Base-by-base conservation (phyloP, 2,888 invertebrate species). In the Leptogaster cylindrica region DNA sequence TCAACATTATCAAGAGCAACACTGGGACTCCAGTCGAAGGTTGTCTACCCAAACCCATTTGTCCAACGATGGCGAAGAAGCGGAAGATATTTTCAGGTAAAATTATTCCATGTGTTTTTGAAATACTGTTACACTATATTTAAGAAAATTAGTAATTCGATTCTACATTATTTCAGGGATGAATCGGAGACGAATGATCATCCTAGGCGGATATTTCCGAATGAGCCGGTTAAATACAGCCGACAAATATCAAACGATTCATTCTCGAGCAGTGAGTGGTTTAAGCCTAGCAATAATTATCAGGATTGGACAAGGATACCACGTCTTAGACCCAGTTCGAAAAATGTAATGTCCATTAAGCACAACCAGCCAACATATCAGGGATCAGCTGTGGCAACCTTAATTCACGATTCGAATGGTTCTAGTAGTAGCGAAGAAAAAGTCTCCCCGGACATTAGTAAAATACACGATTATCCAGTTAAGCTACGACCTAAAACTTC, bases 331-430 rank as follows among this genome's bases (percentile, higher is more conserved):
- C 81, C 81, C 6, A 79, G 79, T 64, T 80, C 79, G 0, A 80
- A 80, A 58, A 80, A 79, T 73, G 75, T 80, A 6, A 78, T 80
- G 74, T 79, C 78, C n/a, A 80, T 79, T 41, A 80, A 80, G 28
- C 65, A 67, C 31, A 79, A 79, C 31, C 65, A 67, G 27, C 63
- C 52, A 33, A 74, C 77, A 7, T 76, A 76, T n/a, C 74, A 77
- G 66, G 75, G 75, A 10, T 80, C 80, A 1, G 79, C 79, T 1
- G 74, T 81, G 14, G 78, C 79, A n/a, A 77, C 77, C 6, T 77
- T 81, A 75, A 75, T 81, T 31, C 77, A 79, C 28, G 80, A 80
- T 10, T 80, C 79, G 2, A 80, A 77, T 64, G 77, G 76, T 1
- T 80, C 80, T 0, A 80, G 78, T 61, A 79, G 79, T 67, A 76